Base-by-base conservation (phyloP, 2,888 invertebrate genomes). In the Auanema freiburgensis region DNA sequence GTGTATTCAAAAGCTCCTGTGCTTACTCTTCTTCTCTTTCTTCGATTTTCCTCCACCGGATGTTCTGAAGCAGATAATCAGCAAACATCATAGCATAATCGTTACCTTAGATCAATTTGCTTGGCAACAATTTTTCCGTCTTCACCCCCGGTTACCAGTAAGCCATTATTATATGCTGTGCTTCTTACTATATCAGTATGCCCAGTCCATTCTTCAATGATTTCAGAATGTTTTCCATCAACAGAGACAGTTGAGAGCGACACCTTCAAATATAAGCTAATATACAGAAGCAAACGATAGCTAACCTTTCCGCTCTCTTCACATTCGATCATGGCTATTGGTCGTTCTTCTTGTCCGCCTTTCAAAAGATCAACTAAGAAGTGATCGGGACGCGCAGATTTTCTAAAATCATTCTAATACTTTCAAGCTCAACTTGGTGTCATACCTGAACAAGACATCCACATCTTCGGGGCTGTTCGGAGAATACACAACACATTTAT, bases 91-190 rank as follows among this genome's bases (percentile, higher is more conserved):
- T 33, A 33, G 8, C 8, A 8, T 5, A n/a, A 16, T 18, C 3
- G 58, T 56, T 40, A 69, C 72, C 63, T 65, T 43, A 69, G 57
- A 44, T 69, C 65, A 24, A 63, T 8, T 11, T 51, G 49, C 25
- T 67, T 66, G 14, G 69, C 66, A 12, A 69, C 40, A 0, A 72
- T 50, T 52, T 67, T 65, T n/a, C 72, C 72, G 40, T 72, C 72
- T 46, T 65, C 67, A 42, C 67, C 69, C 6, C 72, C 72, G 16
- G 72, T 72, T 8, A 69, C 44, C 18, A 72, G 50, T 12, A 53
- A 14, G 5, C 58, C 58, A 18, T 58, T 58, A 40, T 58, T 63
- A 49, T 24, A 63, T 12, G 63, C 63, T 4, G 63, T 24, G 11
- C 57, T 42, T 25, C 43, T 52, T 5, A 64, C 64, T 14, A 64